phyloP scores from a whole-genome alignment of 2,888 invertebrate species.

The Tenthredo mesomela region DNA sequence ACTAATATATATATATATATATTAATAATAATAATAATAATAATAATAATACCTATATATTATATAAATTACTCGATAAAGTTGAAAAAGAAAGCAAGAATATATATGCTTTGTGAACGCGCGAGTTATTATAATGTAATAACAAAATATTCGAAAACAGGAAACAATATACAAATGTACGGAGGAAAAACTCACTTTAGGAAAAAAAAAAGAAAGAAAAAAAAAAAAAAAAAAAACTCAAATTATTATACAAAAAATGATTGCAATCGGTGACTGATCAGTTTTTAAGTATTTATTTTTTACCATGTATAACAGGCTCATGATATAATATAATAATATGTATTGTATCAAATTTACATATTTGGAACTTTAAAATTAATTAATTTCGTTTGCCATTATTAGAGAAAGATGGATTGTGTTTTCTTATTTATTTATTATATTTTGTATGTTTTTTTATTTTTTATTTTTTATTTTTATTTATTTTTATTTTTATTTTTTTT shows the following conservation, averaged over 20 bases:
- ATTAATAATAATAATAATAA: not conserved
- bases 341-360: slow-evolving; percentile 7
- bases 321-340: not conserved
- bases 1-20: not conserved
- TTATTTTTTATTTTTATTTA: not conserved
- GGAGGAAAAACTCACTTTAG: not conserved
- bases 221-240: not conserved
- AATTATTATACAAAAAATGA: slow-evolving; percentile 45
- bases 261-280: slow-evolving; percentile 54
- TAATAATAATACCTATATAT: not conserved
- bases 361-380: slow-evolving; percentile 28
- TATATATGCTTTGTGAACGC: not conserved
- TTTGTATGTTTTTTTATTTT: not conserved
- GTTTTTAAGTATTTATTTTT: slow-evolving; percentile 53
- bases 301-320: slow-evolving; percentile 30
- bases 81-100: not conserved
- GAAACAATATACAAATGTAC: not conserved
- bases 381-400: not conserved
- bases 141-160: not conserved
- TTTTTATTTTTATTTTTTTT: not conserved
- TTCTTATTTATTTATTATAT: slow-evolving; percentile 7
- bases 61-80: not conserved
- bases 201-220: slow-evolving; percentile 9
- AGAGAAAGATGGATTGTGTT: not conserved
- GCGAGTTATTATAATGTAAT: not conserved